Percentiles rank a stretch among this genome's conserved stretches.
Conservation (phyloP, 2,113 vertebrate species). For the Mus pahari region DNA sequence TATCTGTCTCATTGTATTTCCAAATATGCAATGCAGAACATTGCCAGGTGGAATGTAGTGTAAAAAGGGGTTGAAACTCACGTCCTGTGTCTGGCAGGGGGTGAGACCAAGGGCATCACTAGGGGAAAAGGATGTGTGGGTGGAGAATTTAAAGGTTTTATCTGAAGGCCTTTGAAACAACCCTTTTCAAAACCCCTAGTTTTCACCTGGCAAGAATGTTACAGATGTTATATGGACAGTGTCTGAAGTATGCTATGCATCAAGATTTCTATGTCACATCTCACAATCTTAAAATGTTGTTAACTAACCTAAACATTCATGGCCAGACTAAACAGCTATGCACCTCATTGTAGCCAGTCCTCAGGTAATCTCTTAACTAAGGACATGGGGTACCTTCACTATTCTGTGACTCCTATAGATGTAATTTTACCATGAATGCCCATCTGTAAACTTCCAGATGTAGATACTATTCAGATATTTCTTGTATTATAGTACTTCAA, state of each 20-base stretch:
- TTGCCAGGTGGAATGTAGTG: background rate
- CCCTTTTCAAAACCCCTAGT: background rate
- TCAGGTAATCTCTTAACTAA: background rate
- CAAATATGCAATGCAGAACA: background rate
- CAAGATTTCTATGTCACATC: background rate
- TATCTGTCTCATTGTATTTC: background rate
- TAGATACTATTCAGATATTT: background rate
- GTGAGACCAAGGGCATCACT: background rate
- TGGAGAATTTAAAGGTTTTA: rapidly evolving
- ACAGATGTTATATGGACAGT: background rate
- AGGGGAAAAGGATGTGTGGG: background rate
- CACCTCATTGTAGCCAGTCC: rapidly evolving
- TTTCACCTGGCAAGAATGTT: background rate
- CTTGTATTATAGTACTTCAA: background rate
- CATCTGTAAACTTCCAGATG: too few relatives aligned
- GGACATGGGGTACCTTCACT: rapidly evolving
- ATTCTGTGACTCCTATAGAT: background rate
- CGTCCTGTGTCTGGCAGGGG: background rate
- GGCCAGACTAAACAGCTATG: background rate
- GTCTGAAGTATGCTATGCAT: background rate
- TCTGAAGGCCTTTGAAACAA: too few relatives aligned
- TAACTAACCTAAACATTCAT: background rate
- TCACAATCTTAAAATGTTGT: background rate
- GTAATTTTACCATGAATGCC: too few relatives aligned
- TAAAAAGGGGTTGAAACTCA: background rate